Base-by-base conservation (phyloP, 2,888 invertebrate genomes). In the Andrena flavipes region DNA sequence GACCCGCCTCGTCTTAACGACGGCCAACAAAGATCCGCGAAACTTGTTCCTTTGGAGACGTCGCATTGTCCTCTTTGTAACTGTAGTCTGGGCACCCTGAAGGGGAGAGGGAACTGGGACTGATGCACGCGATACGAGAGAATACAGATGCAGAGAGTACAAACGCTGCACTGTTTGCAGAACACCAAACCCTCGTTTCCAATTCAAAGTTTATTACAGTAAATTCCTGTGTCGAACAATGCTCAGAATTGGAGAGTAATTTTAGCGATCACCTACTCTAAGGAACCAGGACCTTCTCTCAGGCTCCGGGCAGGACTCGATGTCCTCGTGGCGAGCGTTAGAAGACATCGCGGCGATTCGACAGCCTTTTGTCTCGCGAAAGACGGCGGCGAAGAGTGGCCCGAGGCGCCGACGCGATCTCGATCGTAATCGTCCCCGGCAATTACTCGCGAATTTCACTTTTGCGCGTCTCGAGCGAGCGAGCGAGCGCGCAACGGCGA, bases 361-460 rank as follows among this genome's bases (percentile, higher is more conserved):
- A 30, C 8, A 4, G 7, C 29, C 65, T 49, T 48, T 63, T 80
- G 62, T 26, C 20, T 30, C 6, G 20, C 54, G 20, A 0, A 35
- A 65, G 23, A 75, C 62, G 48, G 26, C 42, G 29, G 30, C 70
- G 70, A 69, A 67, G 42, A 84, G 49, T 20, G 7, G 56, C 51
- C 74, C 20, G n/a, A 56, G 42, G 74, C 70, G 33, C 7, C 63
- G 63, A n/a, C 59, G 48, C 54, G 74, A 59, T 74, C 49, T 29
- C 29, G 68, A 80, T 76, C 68, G 75, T 63, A 69, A 83, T 79
- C 51, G 59, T 63, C 8, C 23, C 13, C 29, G 51, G 63, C 62
- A 56, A 83, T 87, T 78, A 80, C 67, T 42, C 59, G 62, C 42
- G 75, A 89, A 84, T 89, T 83, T 89, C 84, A 88, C 86, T 89